Percentiles rank a stretch among this genome's conserved stretches.
These are phyloP conservation scores for Phylloscopus whistleri DNA, from an alignment of 2,113 vertebrate genomes.

Conservation along the genomic window DNA sequence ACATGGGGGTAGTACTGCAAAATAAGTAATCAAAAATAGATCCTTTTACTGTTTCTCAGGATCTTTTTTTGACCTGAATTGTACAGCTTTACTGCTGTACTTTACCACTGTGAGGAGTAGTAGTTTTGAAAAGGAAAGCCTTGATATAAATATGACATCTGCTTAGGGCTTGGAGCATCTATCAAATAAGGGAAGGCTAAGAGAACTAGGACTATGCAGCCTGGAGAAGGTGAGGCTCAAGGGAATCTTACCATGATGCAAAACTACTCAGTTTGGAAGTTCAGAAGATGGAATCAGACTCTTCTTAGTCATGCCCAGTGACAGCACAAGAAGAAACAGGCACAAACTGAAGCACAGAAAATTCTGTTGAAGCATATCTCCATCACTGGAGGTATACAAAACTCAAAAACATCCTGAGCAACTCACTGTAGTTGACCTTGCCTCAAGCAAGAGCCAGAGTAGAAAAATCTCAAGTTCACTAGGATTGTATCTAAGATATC, in stretches of 20 bases:
- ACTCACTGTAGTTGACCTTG: neutral
- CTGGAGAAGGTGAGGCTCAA: neutral
- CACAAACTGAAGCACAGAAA: neutral
- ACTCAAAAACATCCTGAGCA: neutral
- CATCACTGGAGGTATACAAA: neutral
- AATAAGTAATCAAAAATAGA: neutral
- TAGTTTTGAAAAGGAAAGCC: neutral
- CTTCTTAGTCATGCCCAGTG: neutral
- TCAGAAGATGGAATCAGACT: neutral
- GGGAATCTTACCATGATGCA: neutral
- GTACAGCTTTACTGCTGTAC: neutral
- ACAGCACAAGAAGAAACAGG: neutral
- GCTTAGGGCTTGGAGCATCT: neutral
- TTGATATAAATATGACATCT: neutral
- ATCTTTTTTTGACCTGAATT: neutral
- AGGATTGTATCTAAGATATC: neutral
- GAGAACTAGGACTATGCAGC: neutral
- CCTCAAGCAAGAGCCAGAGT: neutral
- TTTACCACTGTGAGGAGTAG: neutral
- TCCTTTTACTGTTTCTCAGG: neutral
- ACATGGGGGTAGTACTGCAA: fast-evolving
- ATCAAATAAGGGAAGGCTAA: neutral
- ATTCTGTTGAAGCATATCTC: neutral
- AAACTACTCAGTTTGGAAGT: neutral
- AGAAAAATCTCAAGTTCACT: neutral